Evolutionary conservation across 2,888 invertebrate genomes (phyloP), one percentile per base, ranked within the genome.

Genomic region (Pedicia rivosa): DNA sequence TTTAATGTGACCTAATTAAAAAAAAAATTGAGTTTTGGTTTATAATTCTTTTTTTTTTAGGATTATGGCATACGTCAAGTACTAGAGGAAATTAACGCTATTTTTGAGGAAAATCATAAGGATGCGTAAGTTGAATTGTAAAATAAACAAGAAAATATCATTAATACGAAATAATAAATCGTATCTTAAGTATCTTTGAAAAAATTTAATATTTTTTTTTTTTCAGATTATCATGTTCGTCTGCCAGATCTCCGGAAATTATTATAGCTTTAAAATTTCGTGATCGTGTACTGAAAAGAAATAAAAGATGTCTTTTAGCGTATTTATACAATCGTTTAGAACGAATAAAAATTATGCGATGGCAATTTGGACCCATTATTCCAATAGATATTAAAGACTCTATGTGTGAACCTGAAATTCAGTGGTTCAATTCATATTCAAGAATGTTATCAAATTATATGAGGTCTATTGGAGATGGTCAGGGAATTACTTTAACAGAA

Each of bases 321-420:
- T 87, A 87, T 50, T 64, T 86, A 36, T 80, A 83, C 55, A 83
- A 82, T 50, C 68, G 97, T 44, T 65, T 94, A 55, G 68, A 71
- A 45, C 74, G 78, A 50, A 72, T 97, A 15, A 73, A 81, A 47
- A 75, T 81, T n/a, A 70, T 91, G 58, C 69, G 97, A 32, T 97
- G 97, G 97, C 86, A 92, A 51, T 86, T 92, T 55, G 97, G 97
- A 2, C 83, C 90, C 25, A 79, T 91, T 32, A 59, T 97, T 37
- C 94, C 95, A 0, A 58, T 72, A 1, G 90, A 92, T 54, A 76
- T 94, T 0, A 78, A 81, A 54, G 68, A 72, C 37, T 73, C 81
- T 42, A 62, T 94, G 26, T 78, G 82, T 35, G 76, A 80, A 50
- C 72, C 79, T 1, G 94, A 94, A 65, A 70, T 79, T 20, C 70